phyloP scores from a whole-genome alignment of 30 jellyfish, hydroid and myxozoan genomes.

The Hydra vulgaris region DNA sequence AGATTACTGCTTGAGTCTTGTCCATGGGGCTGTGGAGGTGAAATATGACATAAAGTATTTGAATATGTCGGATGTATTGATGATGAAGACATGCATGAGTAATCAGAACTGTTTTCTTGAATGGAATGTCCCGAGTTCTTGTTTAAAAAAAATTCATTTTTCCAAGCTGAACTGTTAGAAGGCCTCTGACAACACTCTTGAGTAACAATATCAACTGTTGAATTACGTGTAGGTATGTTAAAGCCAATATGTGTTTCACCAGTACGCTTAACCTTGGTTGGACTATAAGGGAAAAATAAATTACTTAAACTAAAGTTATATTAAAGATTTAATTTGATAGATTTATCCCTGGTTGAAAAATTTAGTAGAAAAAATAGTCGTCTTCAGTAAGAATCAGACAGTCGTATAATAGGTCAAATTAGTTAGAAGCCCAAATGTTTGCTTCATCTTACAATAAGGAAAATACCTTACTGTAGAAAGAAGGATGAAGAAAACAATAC shows the following conservation, averaged over 20 bases:
- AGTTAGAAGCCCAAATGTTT: no score
- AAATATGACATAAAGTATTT: neutral
- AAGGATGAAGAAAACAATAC: no score
- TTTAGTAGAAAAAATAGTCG: no score
- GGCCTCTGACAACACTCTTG: neutral
- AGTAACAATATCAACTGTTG: neutral
- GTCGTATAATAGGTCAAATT: no score
- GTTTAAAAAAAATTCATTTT: neutral
- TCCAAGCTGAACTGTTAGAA: neutral
- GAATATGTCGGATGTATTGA: neutral
- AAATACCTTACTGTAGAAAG: no score
- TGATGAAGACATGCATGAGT: neutral
- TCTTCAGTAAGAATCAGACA: no score
- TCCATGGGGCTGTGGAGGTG: neutral
- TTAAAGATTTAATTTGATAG: neutral
- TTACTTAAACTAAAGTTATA: neutral
- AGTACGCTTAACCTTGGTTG: constrained; percentile 84
- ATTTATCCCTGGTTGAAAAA: neutral
- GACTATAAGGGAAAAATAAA: constrained; percentile 36
- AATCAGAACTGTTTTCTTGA: neutral
- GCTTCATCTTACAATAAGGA: no score
- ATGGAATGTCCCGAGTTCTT: neutral
- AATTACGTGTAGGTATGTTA: constrained; percentile 20
- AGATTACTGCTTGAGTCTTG: neutral
- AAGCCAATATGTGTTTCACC: constrained; percentile 87